Evolutionary conservation across 2,113 vertebrate species (phyloP).

Genomic region (Saimiri boliviensis): DNA sequence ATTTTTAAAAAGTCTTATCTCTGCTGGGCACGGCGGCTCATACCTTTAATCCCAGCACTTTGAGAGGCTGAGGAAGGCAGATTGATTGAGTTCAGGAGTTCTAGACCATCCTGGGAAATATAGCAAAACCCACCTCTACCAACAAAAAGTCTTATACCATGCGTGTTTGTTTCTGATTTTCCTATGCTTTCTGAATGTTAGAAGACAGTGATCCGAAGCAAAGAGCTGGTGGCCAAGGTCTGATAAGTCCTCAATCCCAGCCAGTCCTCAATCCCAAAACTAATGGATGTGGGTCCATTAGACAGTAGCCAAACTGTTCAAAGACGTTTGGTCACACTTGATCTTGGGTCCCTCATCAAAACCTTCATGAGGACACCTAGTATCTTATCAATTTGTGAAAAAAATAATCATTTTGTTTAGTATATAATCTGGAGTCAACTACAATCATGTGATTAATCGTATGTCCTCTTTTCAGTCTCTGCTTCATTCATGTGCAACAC

Average conservation of each 20-base stretch:
- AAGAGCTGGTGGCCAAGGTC: not conserved
- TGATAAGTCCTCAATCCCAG: not conserved
- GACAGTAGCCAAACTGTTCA: not conserved
- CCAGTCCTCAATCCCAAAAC: not conserved
- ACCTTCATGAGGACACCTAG: not conserved
- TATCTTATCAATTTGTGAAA: not conserved
- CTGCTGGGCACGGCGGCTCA: too few relatives aligned
- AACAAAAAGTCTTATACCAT: not conserved
- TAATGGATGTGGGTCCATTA: not conserved
- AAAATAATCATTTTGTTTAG: not conserved
- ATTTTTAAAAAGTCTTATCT: not conserved
- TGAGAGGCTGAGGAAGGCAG: too few relatives aligned
- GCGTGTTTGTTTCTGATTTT: not conserved
- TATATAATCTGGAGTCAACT: not conserved
- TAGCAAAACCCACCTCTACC: too few relatives aligned
- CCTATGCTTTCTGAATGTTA: not conserved
- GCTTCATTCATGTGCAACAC: not conserved
- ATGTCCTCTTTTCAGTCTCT: not conserved
- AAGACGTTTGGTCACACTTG: not conserved
- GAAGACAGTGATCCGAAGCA: slow-evolving; percentile 21
- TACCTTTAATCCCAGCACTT: too few relatives aligned
- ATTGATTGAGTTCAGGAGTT: too few relatives aligned
- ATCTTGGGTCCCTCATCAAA: not conserved
- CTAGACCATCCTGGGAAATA: too few relatives aligned
- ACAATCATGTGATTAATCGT: not conserved